Percentiles rank a stretch among this genome's conserved stretches.
Evolutionary conservation across 1,140 invertebrate genomes (phyloP).

Genomic region (Galleria mellonella): DNA sequence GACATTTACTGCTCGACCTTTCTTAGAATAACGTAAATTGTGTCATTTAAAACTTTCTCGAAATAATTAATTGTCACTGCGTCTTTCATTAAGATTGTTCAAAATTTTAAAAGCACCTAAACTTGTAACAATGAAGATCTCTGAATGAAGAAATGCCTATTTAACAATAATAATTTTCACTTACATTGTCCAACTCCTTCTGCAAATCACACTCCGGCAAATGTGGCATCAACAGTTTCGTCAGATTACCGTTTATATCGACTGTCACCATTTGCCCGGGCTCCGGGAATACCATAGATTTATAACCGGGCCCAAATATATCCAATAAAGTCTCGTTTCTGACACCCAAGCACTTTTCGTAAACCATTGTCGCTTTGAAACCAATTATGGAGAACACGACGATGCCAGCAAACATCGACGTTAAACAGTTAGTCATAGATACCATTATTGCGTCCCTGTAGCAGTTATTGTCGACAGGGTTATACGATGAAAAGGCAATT

Average conservation of each 20-base stretch:
- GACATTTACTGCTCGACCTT: no score
- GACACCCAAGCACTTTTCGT: slow-evolving; percentile 82
- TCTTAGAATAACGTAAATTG: no score
- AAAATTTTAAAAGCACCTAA: no score
- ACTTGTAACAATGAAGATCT: no score
- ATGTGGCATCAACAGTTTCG: slow-evolving; percentile 76
- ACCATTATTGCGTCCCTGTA: slow-evolving; percentile 96
- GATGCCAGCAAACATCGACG: slow-evolving; percentile 98
- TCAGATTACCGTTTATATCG: slow-evolving; percentile 76
- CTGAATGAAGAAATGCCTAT: no score
- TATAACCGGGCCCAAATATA: slow-evolving; percentile 73
- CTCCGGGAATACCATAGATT: slow-evolving; percentile 65
- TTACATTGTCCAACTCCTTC: slow-evolving; percentile 92
- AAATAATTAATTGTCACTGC: no score
- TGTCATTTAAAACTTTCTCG: no score
- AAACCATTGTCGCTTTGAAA: slow-evolving; percentile 92
- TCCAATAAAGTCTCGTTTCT: slow-evolving; percentile 77
- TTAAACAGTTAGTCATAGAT: slow-evolving; percentile 95
- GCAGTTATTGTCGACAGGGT: slow-evolving; percentile 97
- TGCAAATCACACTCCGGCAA: slow-evolving; percentile 87
- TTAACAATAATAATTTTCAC: slow-evolving; percentile 37
- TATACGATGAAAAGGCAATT: slow-evolving; percentile 96
- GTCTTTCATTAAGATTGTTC: no score
- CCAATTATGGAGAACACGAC: slow-evolving; percentile 99
- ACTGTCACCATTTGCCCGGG: slow-evolving; percentile 74